A percentile compares a stretch with the other conserved stretches of the same genome.
These are phyloP conservation scores for Ficedula albicollis DNA, from an alignment of 2,797 vertebrate species.

Conservation along the genomic window DNA sequence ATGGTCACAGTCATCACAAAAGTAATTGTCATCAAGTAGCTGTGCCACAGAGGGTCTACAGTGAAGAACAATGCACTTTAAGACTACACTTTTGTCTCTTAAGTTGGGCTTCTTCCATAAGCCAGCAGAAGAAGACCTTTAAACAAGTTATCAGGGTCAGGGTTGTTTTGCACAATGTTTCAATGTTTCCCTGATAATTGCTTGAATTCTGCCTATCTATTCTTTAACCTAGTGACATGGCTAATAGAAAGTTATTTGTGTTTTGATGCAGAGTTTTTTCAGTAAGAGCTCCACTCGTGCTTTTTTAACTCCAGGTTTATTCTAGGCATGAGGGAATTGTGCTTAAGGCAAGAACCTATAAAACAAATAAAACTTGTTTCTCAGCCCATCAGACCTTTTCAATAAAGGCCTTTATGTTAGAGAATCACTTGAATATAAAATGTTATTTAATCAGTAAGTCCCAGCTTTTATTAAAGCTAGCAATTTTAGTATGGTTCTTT, in stretches of 20 bases:
- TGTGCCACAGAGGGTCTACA: conserved; percentile 21
- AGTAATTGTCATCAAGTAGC: conserved; percentile 64
- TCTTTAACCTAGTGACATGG: conserved; percentile 60
- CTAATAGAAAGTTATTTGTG: conserved; percentile 66
- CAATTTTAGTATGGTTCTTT: conserved; percentile 7
- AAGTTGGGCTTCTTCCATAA: conserved; percentile 62
- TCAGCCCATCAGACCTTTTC: conserved; percentile 33
- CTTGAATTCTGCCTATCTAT: conserved; percentile 26
- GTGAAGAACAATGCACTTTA: conserved; percentile 50
- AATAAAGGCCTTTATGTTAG: conserved; percentile 35
- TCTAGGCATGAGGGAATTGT: conserved; percentile 37
- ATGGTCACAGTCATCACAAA: conserved; percentile 49
- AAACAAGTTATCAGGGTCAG: conserved; percentile 62
- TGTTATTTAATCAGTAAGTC: conserved; percentile 59
- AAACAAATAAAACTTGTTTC: conserved; percentile 58
- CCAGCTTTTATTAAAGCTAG: conserved; percentile 38
- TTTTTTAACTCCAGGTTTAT: conserved; percentile 51
- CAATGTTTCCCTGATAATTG: conserved; percentile 53
- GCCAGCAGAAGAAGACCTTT: conserved; percentile 42
- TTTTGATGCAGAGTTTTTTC: conserved; percentile 53
- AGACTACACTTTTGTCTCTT: conserved; percentile 65
- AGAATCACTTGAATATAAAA: conserved; percentile 48
- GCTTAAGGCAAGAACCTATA: conserved; percentile 45
- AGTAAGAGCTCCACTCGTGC: conserved; percentile 33
- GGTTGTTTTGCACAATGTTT: conserved; percentile 63